These are phyloP conservation scores for Trachemys scripta DNA, from an alignment of 2,113 vertebrate genomes.

Conservation along the genomic window DNA sequence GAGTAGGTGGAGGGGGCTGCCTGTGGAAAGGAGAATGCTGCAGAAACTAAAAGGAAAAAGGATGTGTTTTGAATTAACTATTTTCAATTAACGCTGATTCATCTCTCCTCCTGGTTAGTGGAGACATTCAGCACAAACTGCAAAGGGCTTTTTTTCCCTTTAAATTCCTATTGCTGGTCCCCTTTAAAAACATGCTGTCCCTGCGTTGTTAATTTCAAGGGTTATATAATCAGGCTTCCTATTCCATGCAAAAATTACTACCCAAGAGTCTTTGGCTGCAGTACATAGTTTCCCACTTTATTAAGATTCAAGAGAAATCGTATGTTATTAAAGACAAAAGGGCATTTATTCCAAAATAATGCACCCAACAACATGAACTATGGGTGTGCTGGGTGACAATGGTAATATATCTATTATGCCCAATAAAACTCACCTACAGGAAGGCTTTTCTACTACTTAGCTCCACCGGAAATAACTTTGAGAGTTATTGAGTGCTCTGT, in stretches of 20 bases:
- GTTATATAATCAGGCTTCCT: background rate
- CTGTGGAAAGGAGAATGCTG: background rate
- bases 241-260: constrained; percentile 12
- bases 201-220: background rate
- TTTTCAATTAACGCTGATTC: background rate
- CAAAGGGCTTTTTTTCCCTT: background rate
- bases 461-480: constrained; percentile 26
- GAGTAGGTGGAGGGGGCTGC: background rate
- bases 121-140: background rate
- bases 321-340: constrained; percentile 35
- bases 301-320: background rate
- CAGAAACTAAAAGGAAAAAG: background rate
- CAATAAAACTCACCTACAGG: constrained; percentile 7
- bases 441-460: constrained; percentile 24
- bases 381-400: constrained; percentile 27
- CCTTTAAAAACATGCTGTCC: background rate
- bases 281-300: background rate
- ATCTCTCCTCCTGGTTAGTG: background rate
- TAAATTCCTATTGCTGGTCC: background rate
- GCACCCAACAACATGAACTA: background rate
- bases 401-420: constrained; percentile 31
- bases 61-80: background rate
- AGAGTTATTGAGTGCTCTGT: constrained; percentile 6
- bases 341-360: constrained; percentile 24
- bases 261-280: constrained; percentile 28